Conservation (phyloP, 2,113 vertebrate genomes). For the Platysteira castanea region DNA sequence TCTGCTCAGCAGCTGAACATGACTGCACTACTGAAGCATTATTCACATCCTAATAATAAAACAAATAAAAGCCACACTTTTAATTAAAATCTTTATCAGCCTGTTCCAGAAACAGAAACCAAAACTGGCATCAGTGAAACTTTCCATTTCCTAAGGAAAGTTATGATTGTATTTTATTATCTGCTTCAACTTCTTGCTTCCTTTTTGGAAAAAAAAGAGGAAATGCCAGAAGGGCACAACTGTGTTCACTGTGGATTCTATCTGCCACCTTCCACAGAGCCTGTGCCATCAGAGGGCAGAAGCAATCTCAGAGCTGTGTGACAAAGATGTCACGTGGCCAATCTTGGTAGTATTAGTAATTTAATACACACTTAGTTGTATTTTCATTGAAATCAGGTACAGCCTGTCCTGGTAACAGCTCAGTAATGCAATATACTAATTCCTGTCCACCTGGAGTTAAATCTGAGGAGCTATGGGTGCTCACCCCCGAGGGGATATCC, state of each 20-base stretch:
- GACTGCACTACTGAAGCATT: not conserved
- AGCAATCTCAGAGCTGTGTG: not conserved
- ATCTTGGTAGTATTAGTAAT: not conserved
- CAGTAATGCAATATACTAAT: not conserved
- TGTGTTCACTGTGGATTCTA: not conserved
- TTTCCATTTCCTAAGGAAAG: not conserved
- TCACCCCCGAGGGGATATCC: not conserved
- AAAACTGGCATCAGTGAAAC: not conserved
- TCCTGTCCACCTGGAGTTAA: not conserved
- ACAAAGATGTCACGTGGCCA: not conserved
- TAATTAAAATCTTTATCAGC: constrained; percentile 4
- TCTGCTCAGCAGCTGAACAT: not conserved
- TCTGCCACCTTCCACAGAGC: not conserved
- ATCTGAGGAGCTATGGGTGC: not conserved
- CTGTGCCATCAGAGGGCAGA: not conserved
- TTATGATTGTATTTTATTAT: not conserved
- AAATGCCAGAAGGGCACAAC: not conserved
- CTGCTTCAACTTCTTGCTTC: not conserved
- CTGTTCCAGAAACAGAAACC: not conserved
- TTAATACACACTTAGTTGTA: not conserved
- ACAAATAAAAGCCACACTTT: constrained; percentile 19
- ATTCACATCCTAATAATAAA: not conserved
- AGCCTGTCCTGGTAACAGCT: not conserved
- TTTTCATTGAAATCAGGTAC: not conserved
- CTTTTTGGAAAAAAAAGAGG: not conserved